Percentiles rank a stretch among this genome's conserved stretches.
Evolutionary conservation across 2,888 invertebrate genomes (phyloP).

Genomic region (Aphodius sticticus): DNA sequence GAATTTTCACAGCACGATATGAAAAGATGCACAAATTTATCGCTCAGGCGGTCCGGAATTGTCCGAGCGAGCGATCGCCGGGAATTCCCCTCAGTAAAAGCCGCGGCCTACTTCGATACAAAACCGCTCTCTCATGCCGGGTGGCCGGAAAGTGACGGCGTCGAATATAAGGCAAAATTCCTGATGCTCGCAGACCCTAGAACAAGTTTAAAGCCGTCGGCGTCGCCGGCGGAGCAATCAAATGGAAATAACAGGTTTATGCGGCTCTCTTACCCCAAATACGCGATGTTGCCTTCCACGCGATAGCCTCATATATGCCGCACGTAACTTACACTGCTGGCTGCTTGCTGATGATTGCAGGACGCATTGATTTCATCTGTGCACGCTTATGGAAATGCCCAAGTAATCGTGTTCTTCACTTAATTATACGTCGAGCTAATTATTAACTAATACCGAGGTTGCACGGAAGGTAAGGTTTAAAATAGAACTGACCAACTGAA

Average conservation of each 20-base stretch:
- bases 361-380: slow-evolving; percentile 4
- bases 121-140: not conserved
- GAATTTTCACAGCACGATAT: too few species aligned
- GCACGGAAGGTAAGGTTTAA: not conserved
- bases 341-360: not conserved
- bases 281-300: not conserved
- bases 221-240: not conserved
- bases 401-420: not conserved
- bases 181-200: not conserved
- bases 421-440: not conserved
- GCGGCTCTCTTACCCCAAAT: not conserved
- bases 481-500: too few species aligned
- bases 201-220: not conserved
- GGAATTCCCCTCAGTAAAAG: not conserved
- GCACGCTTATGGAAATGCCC: not conserved
- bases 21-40: too few species aligned
- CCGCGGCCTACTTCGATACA: not conserved
- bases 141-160: not conserved
- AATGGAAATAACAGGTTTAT: slow-evolving; percentile 4
- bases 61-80: not conserved
- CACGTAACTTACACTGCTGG: not conserved
- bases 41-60: not conserved
- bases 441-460: not conserved
- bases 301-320: not conserved
- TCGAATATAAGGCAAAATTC: not conserved